Evolutionary conservation across 2,888 invertebrate species (phyloP), one percentile per base, ranked within the genome.

Genomic region (Pyrocoelia pectoralis): DNA sequence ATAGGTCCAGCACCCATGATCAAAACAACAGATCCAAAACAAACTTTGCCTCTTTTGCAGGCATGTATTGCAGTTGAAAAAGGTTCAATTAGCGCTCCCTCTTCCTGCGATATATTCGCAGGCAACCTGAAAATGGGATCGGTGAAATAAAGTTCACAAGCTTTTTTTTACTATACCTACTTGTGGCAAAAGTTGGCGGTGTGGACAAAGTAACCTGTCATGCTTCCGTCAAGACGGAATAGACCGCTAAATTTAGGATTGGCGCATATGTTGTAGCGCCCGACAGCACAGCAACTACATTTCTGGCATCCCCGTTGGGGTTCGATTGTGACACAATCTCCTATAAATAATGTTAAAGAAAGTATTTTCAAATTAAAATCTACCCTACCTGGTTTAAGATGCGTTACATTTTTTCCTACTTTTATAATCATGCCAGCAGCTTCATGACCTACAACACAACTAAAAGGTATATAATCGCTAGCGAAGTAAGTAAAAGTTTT

Each of bases 141-240:
- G n/a, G n/a, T n/a, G n/a, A n/a, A n/a, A n/a, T n/a, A n/a, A n/a
- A n/a, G n/a, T n/a, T n/a, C n/a, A n/a, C n/a, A n/a, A 38, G 38
- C n/a, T 5, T 24, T 24, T 24, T 5, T 24, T 81, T 82, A n/a
- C n/a, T n/a, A n/a, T n/a, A n/a, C n/a, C n/a, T 79, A 91, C 91
- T 94, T 94, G 82, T 85, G 91, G 75, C 95, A 95, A 80, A 93
- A 95, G 80, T 94, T 94, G 5, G 93, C 94, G 4, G 94, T 91
- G 76, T 98, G 98, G 41, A 90, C 90, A 81, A 95, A 97, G 80
- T 88, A 97, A 74, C 92, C 86, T 49, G 89, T 86, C 18, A 98
- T 85, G 79, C 93, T 96, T 56, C 98, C 98, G 84, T 98, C 89
- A 56, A 0, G 98, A 98, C 1, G 98, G 98, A 0, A 97, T 97